Evolutionary conservation across 2,888 invertebrate species (phyloP).

Genomic region (Nesidiocoris tenuis): DNA sequence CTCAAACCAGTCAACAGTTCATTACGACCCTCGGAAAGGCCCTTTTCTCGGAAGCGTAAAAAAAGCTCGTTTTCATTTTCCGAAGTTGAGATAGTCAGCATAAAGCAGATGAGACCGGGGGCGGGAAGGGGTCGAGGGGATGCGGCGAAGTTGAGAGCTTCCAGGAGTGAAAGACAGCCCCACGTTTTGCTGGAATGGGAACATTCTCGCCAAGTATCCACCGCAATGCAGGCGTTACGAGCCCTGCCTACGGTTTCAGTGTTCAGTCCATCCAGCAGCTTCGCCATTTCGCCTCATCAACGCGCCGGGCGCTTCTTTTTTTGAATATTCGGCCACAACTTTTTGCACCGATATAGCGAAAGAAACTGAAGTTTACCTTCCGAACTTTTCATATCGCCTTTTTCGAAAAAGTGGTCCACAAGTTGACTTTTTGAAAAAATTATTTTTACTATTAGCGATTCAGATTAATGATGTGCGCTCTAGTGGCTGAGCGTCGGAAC

Average conservation of each 20-base stretch:
- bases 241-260: not conserved
- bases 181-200: constrained; percentile 36
- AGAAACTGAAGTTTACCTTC: too few relatives aligned
- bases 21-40: too few relatives aligned
- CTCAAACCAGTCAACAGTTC: too few relatives aligned
- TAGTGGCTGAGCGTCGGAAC: too few relatives aligned
- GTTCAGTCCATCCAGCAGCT: not conserved
- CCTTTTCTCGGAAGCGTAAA: not conserved
- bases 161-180: constrained; percentile 18
- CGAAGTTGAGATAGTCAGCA: not conserved
- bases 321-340: too few relatives aligned
- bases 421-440: too few relatives aligned
- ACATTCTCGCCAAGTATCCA: constrained; percentile 26
- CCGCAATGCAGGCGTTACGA: constrained; percentile 39
- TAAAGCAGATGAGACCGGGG: not conserved
- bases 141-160: not conserved
- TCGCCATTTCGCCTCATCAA: not conserved
- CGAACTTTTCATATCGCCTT: too few relatives aligned
- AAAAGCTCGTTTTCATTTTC: not conserved
- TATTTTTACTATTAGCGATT: too few relatives aligned
- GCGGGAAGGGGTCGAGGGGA: not conserved
- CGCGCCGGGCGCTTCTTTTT: not conserved
- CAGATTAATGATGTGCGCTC: too few relatives aligned
- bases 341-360: too few relatives aligned
- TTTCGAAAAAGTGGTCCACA: too few relatives aligned